Percentiles rank a stretch among this genome's conserved stretches.
Conservation (phyloP, 2,113 vertebrate genomes). For the Corythornis cristatus region DNA sequence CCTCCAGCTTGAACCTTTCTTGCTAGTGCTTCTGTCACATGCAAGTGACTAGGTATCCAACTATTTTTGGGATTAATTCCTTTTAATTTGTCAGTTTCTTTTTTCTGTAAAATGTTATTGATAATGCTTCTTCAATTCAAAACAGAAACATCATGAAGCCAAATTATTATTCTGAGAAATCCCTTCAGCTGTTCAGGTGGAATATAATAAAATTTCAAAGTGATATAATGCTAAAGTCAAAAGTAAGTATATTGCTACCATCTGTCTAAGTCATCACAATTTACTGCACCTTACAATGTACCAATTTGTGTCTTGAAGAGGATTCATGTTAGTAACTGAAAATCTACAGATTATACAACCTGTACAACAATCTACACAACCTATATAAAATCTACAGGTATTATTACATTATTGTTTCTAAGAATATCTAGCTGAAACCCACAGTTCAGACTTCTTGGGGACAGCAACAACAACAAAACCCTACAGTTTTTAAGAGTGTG, state of each 20-base stretch:
- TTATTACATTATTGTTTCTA: neutral
- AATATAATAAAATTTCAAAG: neutral
- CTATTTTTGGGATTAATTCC: neutral
- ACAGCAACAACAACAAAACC: neutral
- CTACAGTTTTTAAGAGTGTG: neutral
- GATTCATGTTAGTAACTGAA: neutral
- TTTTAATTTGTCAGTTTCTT: neutral
- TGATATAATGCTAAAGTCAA: neutral
- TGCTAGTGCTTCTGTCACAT: neutral
- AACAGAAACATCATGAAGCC: neutral
- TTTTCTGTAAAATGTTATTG: neutral
- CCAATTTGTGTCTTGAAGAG: neutral
- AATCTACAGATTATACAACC: neutral
- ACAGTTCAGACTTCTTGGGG: neutral
- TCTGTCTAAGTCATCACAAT: neutral
- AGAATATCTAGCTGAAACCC: neutral
- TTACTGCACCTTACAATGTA: neutral
- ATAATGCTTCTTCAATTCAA: neutral
- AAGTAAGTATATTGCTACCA: neutral
- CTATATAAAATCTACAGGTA: neutral
- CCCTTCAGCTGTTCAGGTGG: neutral
- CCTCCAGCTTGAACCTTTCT: neutral
- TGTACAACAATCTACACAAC: neutral
- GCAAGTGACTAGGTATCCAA: neutral
- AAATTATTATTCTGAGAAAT: neutral